Percentiles rank a stretch among this genome's conserved stretches.
Conservation (phyloP, 1,140 invertebrate genomes). For the Macrostomum lignano region DNA sequence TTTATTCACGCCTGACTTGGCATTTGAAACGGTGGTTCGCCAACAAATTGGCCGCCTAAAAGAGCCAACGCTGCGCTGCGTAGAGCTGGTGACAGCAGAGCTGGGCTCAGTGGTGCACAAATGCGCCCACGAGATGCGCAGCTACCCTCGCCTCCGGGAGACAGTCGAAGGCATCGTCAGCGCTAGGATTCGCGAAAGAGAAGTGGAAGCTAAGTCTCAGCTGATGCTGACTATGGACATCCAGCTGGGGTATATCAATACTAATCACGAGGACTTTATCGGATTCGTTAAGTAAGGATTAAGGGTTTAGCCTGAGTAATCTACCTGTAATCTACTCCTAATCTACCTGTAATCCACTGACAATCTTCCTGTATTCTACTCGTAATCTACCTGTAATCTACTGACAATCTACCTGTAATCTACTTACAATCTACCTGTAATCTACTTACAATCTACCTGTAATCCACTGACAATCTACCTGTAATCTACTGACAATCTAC, state of each 20-base stretch:
- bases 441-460: too few relatives aligned
- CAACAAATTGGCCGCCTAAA: slow-evolving; percentile 80
- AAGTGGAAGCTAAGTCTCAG: slow-evolving; percentile 74
- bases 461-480: too few relatives aligned
- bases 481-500: too few relatives aligned
- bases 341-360: too few relatives aligned
- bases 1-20: slow-evolving; percentile 96
- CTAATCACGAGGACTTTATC: slow-evolving; percentile 90
- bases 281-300: background rate
- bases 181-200: slow-evolving; percentile 47
- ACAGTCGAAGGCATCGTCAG: slow-evolving; percentile 91
- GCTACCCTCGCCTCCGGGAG: slow-evolving; percentile 81
- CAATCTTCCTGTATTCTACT: too few relatives aligned
- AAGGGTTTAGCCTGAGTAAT: too few relatives aligned
- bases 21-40: slow-evolving; percentile 97
- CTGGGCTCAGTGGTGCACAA: slow-evolving; percentile 96
- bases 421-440: too few relatives aligned
- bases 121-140: slow-evolving; percentile 51
- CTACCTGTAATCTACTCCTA: too few relatives aligned
- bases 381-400: too few relatives aligned
- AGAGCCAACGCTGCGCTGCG: slow-evolving; percentile 75
- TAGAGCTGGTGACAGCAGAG: slow-evolving; percentile 91
- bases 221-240: slow-evolving; percentile 70
- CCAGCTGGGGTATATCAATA: slow-evolving; percentile 98
- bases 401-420: too few relatives aligned